Evolutionary conservation across 1,140 invertebrate species (phyloP).

Genomic region (Caenorhabditis elegans): WBcel235 BX284605.5:3730501-3731000

Average conservation of each 20-base stretch:
- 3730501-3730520: too few relatives aligned
- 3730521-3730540: constrained; percentile 28
- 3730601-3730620: constrained; percentile 35
- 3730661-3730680: not conserved
- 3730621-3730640: constrained; percentile 47
- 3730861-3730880: constrained; percentile 41
- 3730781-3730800: constrained; percentile 44
- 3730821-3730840: constrained; percentile 45
- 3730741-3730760: constrained; percentile 45
- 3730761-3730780: constrained; percentile 45
- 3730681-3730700: constrained; percentile 48
- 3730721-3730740: constrained; percentile 33
- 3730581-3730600: constrained; percentile 48
- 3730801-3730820: constrained; percentile 45
- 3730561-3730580: constrained; percentile 47
- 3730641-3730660: not conserved
- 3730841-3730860: constrained; percentile 32
- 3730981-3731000: too few relatives aligned
- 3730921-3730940: constrained; percentile 40
- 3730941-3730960: too few relatives aligned
- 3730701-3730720: constrained; percentile 38
- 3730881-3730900: constrained; percentile 34
- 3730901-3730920: constrained; percentile 42
- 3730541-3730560: constrained; percentile 34
- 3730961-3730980: not conserved